These are phyloP conservation scores for Odontophorus gujanensis DNA, from an alignment of 2,113 vertebrate species.

Conservation along the genomic window DNA sequence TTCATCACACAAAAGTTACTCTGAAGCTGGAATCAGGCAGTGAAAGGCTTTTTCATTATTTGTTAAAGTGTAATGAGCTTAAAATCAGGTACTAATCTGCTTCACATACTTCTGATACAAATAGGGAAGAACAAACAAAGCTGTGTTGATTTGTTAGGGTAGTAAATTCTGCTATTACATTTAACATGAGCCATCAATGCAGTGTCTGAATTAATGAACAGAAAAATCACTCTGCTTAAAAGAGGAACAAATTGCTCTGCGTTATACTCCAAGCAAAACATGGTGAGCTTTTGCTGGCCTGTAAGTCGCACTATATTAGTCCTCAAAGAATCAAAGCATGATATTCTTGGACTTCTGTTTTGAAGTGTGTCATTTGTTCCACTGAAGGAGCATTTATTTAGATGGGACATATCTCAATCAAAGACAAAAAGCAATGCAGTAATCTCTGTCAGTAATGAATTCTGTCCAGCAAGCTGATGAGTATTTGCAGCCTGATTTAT, in stretches of 20 bases:
- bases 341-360: slow-evolving; percentile 12
- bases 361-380: slow-evolving; percentile 32
- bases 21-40: neutral
- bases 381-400: slow-evolving; percentile 23
- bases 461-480: slow-evolving; percentile 67
- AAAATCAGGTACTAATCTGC: slow-evolving; percentile 7
- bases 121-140: neutral
- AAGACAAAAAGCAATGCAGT: slow-evolving; percentile 50
- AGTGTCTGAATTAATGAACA: slow-evolving; percentile 53
- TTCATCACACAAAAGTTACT: neutral
- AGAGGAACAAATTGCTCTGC: slow-evolving; percentile 56
- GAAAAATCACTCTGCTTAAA: slow-evolving; percentile 55
- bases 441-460: slow-evolving; percentile 65
- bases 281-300: neutral
- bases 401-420: slow-evolving; percentile 56
- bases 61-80: neutral
- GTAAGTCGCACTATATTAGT: neutral
- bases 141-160: neutral
- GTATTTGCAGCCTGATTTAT: slow-evolving; percentile 76
- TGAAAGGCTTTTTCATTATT: neutral
- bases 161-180: slow-evolving; percentile 36
- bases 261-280: slow-evolving; percentile 28
- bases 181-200: slow-evolving; percentile 18
- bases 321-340: slow-evolving; percentile 19
- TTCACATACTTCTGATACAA: neutral